A percentile compares a stretch with the other conserved stretches of the same genome.
These are phyloP conservation scores for Caenorhabditis sp. DNA, from an alignment of 2,888 invertebrate species.

Conservation along the genomic window DNA sequence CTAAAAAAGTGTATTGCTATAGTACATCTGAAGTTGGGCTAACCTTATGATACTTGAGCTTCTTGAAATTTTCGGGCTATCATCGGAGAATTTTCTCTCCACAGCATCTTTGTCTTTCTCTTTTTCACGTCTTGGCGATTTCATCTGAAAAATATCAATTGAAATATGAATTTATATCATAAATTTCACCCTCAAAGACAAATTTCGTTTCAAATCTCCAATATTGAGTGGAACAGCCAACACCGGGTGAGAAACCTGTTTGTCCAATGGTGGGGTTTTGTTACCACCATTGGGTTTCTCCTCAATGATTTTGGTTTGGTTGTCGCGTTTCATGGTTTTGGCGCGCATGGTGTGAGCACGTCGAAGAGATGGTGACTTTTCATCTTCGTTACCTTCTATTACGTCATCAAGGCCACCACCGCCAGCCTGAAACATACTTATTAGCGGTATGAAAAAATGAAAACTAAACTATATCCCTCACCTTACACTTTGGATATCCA, in stretches of 20 bases:
- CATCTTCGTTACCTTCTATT: slow-evolving; percentile 39
- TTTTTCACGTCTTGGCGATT: slow-evolving; percentile 52
- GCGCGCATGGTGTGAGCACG: slow-evolving; percentile 50
- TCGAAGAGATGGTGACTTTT: slow-evolving; percentile 31
- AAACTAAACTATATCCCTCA: slow-evolving; percentile 12
- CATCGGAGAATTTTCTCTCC: slow-evolving; percentile 42
- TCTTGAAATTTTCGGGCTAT: slow-evolving; percentile 43
- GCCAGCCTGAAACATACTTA: slow-evolving; percentile 46
- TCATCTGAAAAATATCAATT: slow-evolving; percentile 36
- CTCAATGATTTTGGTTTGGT: slow-evolving; percentile 7
- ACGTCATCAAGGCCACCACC: slow-evolving; percentile 56
- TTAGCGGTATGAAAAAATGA: neutral
- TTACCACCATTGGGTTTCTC: neutral
- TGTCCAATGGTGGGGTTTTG: slow-evolving; percentile 27
- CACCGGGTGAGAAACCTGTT: slow-evolving; percentile 44
- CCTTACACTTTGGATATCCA: slow-evolving; percentile 75
- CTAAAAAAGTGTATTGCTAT: slow-evolving; percentile 18
- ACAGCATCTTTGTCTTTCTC: slow-evolving; percentile 39
- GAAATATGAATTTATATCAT: neutral
- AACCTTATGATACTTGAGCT: slow-evolving; percentile 47
- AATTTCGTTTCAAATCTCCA: slow-evolving; percentile 51
- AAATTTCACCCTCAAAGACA: slow-evolving; percentile 43
- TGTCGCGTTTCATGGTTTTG: slow-evolving; percentile 41
- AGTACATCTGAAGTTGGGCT: neutral
- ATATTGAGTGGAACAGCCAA: slow-evolving; percentile 37